Evolutionary conservation across 2,797 vertebrate genomes (phyloP).

Genomic region (Malurus splendens): DNA sequence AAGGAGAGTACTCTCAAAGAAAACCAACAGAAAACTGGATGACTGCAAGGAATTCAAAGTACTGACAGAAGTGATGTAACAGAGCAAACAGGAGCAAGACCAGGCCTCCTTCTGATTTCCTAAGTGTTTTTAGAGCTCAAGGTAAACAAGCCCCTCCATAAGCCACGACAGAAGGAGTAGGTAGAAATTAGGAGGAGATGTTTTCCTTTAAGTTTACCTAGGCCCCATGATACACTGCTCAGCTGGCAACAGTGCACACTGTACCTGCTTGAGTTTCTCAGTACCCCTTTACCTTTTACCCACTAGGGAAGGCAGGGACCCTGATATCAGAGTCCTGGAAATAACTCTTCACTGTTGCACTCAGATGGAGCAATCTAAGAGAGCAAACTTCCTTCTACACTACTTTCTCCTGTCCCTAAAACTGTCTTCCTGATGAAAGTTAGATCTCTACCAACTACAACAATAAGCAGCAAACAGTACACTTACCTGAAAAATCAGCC

Average conservation of each 20-base stretch:
- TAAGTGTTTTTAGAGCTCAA: background rate
- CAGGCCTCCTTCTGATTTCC: background rate
- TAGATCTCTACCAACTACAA: background rate
- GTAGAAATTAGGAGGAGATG: background rate
- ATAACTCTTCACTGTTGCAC: background rate
- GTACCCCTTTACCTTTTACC: background rate
- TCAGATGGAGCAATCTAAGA: background rate
- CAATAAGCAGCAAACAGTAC: background rate
- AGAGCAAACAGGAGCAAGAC: background rate
- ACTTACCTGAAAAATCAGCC: background rate
- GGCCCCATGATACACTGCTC: background rate
- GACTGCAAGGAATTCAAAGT: background rate
- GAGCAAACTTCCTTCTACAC: background rate
- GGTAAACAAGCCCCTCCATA: background rate
- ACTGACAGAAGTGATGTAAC: background rate
- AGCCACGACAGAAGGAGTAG: rapidly evolving
- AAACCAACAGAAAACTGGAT: background rate
- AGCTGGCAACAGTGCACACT: background rate
- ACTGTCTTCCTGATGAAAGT: background rate
- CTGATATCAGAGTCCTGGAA: background rate
- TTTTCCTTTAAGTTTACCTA: background rate
- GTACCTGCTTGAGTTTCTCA: background rate
- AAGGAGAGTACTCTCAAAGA: background rate
- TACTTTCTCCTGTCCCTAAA: background rate
- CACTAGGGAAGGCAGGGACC: background rate